These are phyloP conservation scores for Euzetes globulus DNA, from an alignment of 2,888 invertebrate species.

Conservation along the genomic window DNA sequence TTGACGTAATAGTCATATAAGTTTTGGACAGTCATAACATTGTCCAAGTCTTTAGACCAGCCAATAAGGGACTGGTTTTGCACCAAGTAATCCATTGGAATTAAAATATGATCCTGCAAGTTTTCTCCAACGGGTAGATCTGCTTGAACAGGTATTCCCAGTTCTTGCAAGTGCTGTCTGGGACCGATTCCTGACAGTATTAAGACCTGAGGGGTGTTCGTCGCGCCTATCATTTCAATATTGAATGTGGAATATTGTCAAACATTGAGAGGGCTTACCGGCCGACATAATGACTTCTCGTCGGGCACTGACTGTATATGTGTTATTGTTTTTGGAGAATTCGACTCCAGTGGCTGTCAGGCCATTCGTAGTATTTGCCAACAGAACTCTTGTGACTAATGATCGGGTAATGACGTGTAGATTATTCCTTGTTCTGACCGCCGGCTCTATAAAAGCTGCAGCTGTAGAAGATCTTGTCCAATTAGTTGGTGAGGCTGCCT, in stretches of 20 bases:
- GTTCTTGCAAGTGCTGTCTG: constrained; percentile 8
- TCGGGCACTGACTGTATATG: constrained; percentile 8
- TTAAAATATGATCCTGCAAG: constrained; percentile 39
- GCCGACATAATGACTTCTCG: constrained; percentile 29
- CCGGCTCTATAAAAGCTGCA: constrained; percentile 11
- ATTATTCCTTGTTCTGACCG: neutral
- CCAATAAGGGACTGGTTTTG: constrained; percentile 20
- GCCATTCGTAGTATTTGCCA: constrained; percentile 15
- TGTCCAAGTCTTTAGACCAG: constrained; percentile 6
- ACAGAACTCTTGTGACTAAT: neutral
- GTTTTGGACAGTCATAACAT: constrained; percentile 23
- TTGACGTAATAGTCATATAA: constrained; percentile 29
- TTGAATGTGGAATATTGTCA: neutral
- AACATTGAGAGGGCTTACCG: neutral
- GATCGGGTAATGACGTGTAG: constrained; percentile 22
- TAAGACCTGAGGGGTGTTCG: constrained; percentile 30
- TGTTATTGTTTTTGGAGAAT: neutral
- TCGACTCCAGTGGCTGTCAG: constrained; percentile 21
- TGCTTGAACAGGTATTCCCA: constrained; percentile 38
- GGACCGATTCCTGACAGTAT: constrained; percentile 31
- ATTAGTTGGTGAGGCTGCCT: constrained; percentile 8
- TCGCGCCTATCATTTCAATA: neutral
- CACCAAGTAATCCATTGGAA: constrained; percentile 30
- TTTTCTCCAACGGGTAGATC: constrained; percentile 43
- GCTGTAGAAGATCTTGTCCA: constrained; percentile 28